These are phyloP conservation scores for Centropus bengalensis DNA, from an alignment of 2,113 vertebrate species.

Conservation along the genomic window DNA sequence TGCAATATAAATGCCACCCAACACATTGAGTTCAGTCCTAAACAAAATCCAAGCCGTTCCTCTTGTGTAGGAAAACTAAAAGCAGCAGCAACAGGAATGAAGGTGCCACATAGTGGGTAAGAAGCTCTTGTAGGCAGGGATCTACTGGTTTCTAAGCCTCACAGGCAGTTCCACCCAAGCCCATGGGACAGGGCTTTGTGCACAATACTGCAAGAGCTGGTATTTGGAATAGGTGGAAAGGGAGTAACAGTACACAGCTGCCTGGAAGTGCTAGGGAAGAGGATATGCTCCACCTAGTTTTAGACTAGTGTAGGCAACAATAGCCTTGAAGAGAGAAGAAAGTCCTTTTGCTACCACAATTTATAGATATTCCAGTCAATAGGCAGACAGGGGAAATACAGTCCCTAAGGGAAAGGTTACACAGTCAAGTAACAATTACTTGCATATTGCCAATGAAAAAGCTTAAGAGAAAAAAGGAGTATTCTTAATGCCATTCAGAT, in stretches of 20 bases:
- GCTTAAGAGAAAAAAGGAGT: neutral
- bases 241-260: neutral
- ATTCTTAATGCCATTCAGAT: neutral
- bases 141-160: no score
- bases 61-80: neutral
- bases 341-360: neutral
- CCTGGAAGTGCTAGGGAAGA: neutral
- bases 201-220: neutral
- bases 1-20: neutral
- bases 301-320: neutral
- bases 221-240: neutral
- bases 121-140: fast-evolving
- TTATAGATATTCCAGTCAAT: neutral
- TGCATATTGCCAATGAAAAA: neutral
- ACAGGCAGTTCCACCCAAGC: neutral
- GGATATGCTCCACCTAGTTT: fast-evolving
- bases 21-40: neutral
- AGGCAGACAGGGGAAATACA: neutral
- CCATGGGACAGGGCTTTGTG: neutral
- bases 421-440: neutral
- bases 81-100: neutral
- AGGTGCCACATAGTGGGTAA: fast-evolving
- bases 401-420: neutral
- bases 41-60: neutral
- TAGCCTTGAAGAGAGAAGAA: neutral